Percentiles rank a stretch among this genome's conserved stretches.
Conservation (phyloP, 2,888 invertebrate genomes). For the Drosophila falleni region DNA sequence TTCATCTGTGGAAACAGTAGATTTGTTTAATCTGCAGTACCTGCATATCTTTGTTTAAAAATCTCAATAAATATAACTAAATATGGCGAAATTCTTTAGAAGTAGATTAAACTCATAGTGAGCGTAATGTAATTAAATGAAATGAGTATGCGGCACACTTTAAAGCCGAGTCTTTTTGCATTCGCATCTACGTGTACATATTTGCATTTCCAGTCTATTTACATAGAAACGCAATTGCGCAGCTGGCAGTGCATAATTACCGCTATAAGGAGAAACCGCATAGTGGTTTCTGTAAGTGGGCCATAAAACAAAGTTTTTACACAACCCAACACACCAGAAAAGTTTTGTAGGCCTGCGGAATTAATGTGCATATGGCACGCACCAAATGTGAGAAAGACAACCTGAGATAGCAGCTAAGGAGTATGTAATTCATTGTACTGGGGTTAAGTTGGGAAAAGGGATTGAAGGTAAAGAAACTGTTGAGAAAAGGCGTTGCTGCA, state of each 20-base stretch:
- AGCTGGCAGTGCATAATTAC: constrained; percentile 71
- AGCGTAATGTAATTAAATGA: constrained; percentile 21
- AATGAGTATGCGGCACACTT: constrained; percentile 33
- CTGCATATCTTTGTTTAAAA: neutral
- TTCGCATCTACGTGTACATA: constrained; percentile 16
- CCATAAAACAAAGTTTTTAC: constrained; percentile 73
- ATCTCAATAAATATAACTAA: too few species aligned
- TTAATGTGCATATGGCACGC: constrained; percentile 77
- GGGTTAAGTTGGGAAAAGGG: neutral
- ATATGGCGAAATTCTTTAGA: neutral
- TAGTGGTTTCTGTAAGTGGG: constrained; percentile 67
- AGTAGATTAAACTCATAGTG: neutral
- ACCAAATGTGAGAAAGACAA: constrained; percentile 50
- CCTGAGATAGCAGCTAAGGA: constrained; percentile 9
- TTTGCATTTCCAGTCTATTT: constrained; percentile 42
- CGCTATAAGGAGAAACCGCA: constrained; percentile 64
- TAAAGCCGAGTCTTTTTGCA: constrained; percentile 7
- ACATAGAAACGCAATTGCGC: constrained; percentile 63
- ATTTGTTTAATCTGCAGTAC: neutral
- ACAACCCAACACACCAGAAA: constrained; percentile 40
- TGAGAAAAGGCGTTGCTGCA: constrained; percentile 67
- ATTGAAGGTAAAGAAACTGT: neutral
- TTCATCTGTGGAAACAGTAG: neutral
- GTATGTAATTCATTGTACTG: constrained; percentile 5
- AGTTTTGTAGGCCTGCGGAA: constrained; percentile 61